These are phyloP conservation scores for Darevskia nairensis DNA, from an alignment of 2,797 vertebrate genomes.

Conservation along the genomic window DNA sequence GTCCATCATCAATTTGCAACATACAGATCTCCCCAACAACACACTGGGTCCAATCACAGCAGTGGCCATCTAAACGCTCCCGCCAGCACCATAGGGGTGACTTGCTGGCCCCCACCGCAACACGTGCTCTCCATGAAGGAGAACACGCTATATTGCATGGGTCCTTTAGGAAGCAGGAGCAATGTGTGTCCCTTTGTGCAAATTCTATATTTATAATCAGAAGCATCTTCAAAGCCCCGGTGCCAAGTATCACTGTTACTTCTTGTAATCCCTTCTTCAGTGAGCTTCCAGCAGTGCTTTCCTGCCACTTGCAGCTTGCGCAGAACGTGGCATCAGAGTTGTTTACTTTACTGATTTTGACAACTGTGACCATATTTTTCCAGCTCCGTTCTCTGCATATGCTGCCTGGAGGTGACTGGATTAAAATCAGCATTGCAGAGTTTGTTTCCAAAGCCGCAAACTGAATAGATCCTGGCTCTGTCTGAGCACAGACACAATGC, in stretches of 20 bases:
- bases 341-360: slow-evolving; percentile 17
- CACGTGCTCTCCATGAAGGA: too few relatives aligned
- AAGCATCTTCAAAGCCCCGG: slow-evolving; percentile 10
- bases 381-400: background rate
- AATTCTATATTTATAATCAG: background rate
- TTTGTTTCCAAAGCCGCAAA: slow-evolving; percentile 5
- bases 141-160: background rate
- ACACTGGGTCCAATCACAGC: too few relatives aligned
- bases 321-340: background rate
- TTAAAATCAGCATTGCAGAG: slow-evolving; percentile 23
- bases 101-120: too few relatives aligned
- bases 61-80: too few relatives aligned
- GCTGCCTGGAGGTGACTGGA: slow-evolving; percentile 21
- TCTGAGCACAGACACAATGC: background rate
- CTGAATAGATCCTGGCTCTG: background rate
- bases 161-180: background rate
- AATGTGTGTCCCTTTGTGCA: background rate
- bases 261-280: slow-evolving; percentile 24
- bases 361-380: slow-evolving; percentile 21
- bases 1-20: too few relatives aligned
- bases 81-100: too few relatives aligned
- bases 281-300: slow-evolving; percentile 32
- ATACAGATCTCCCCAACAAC: too few relatives aligned
- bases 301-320: slow-evolving; percentile 19
- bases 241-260: slow-evolving; percentile 25